A percentile compares a stretch with the other conserved stretches of the same genome.
Evolutionary conservation across 2,888 invertebrate genomes (phyloP).

Genomic region (Hypomecis atomaria): DNA sequence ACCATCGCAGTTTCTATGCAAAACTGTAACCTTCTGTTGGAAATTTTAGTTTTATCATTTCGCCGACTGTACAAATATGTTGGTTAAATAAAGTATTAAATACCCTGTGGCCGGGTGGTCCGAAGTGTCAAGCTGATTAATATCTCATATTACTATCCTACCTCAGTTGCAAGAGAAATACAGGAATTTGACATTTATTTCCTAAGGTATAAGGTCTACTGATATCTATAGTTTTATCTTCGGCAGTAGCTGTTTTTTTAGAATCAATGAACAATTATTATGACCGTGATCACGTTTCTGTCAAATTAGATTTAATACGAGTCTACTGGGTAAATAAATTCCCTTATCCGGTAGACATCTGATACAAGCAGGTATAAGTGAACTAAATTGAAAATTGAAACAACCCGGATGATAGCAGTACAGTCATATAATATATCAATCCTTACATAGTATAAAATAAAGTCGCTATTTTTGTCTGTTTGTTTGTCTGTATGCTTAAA

Average conservation of each 20-base stretch:
- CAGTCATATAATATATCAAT: too few species aligned
- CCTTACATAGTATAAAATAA: too few species aligned
- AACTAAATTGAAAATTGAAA: too few species aligned
- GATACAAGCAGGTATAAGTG: too few species aligned
- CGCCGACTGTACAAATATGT: neutral
- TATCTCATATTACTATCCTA: conserved; percentile 22
- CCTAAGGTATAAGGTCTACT: neutral
- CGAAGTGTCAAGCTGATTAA: conserved; percentile 24
- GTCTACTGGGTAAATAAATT: neutral
- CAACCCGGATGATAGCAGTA: too few species aligned
- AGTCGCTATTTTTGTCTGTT: too few species aligned
- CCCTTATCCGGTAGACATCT: too few species aligned
- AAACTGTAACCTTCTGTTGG: too few species aligned
- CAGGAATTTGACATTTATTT: conserved; percentile 1
- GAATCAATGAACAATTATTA: conserved; percentile 17
- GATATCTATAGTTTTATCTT: neutral
- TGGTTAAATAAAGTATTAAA: neutral
- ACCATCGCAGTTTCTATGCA: neutral
- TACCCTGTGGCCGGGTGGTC: conserved; percentile 23
- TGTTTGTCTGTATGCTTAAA: too few species aligned
- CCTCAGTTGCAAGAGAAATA: conserved; percentile 1
- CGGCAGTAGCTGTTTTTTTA: neutral
- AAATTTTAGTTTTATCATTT: neutral
- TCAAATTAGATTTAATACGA: conserved; percentile 7
- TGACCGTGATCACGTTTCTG: conserved; percentile 20